Conservation (phyloP, 2,113 vertebrate genomes). For the Upupa epops region DNA sequence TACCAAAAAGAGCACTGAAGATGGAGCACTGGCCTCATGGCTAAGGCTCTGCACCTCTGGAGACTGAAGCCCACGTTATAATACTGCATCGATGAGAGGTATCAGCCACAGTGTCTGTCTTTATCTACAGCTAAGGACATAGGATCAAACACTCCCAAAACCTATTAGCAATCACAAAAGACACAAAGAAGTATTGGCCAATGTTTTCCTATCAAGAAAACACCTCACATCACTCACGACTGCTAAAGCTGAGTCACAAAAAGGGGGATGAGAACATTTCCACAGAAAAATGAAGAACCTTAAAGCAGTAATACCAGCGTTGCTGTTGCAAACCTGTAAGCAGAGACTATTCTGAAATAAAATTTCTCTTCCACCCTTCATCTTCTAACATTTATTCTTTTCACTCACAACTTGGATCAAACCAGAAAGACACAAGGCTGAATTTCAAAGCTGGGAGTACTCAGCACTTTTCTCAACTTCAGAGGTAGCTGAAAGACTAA, state of each 20-base stretch:
- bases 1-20: not conserved
- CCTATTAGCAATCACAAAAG: not conserved
- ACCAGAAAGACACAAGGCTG: not conserved
- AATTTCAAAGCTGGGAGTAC: not conserved
- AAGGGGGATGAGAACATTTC: not conserved
- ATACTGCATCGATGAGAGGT: no score
- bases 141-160: not conserved
- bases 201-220: not conserved
- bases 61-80: not conserved
- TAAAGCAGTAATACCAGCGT: not conserved
- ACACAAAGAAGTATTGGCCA: not conserved
- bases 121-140: not conserved
- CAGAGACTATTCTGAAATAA: not conserved
- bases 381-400: not conserved
- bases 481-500: not conserved
- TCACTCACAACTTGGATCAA: not conserved
- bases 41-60: not conserved
- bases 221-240: not conserved
- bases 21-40: rapidly evolving
- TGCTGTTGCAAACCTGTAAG: not conserved
- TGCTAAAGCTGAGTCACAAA: not conserved
- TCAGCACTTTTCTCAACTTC: not conserved
- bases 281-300: not conserved
- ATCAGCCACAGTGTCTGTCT: not conserved
- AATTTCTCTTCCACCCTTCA: not conserved